Base-by-base conservation (phyloP, 1,140 invertebrate genomes). In the Formica exsecta region DNA sequence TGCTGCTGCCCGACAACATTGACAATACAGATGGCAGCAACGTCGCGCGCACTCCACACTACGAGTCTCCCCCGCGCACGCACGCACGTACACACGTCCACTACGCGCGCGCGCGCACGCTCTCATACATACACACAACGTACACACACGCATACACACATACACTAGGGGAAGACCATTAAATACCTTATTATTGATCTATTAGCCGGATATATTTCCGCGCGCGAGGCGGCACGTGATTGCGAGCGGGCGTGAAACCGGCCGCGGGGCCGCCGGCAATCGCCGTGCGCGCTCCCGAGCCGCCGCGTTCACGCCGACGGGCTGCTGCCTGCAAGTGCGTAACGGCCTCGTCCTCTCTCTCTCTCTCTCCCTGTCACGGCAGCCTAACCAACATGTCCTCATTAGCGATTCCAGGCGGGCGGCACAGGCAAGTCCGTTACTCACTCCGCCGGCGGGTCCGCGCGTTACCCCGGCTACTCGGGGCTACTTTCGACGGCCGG, bases 21-120 rank as follows among this genome's bases (percentile, higher is more conserved):
- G 96, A 96, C 96, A 96, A 96, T 96, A 95, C 95, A 96, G 96
- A 95, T 96, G 96, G 96, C 96, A 95, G 93, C 95, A 96, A 94
- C 77, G 77, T 89, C 85, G 90, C 62, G 74, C 70, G 85, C 88
- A 89, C 87, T 88, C 87, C 81, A 77, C 48, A 51, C 48, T 84
- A 87, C 89, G 87, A 59, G 89, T 90, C 87, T 90, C 81, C 85
- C 88, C 76, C 89, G 81, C 89, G 80, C 89, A 80, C 81, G 73
- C 90, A 87, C 88, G 85, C 80, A 85, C 90, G 87, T 87, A 87
- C 85, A 91, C 75, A 89, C 79, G 41, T 44, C 11, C 9, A 11
- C 9, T 3, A 11, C 88, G 81, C 89, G 80, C 89, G 75, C 89
- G 73, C 90, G 86, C 88, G 80, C 77, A 75, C 90, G 86, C 41